Conservation (phyloP, 2,888 invertebrate genomes). For the Poecilobothrus nobilitatus region DNA sequence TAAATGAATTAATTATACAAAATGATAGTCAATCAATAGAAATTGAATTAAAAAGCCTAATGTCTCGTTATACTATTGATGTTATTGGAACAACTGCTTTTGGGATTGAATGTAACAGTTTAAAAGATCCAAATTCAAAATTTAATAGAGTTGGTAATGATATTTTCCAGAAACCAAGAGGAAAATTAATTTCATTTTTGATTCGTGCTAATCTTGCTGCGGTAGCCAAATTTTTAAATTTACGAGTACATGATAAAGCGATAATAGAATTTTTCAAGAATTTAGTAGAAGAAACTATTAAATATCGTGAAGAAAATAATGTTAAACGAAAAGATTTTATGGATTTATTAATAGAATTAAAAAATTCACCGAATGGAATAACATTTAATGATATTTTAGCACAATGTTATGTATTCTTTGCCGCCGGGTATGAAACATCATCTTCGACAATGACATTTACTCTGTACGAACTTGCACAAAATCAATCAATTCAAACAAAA, state of each 20-base stretch:
- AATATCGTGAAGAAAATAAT: constrained; percentile 36
- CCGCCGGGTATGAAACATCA: constrained; percentile 49
- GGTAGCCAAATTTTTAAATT: constrained; percentile 28
- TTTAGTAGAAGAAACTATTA: constrained; percentile 39
- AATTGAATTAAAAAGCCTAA: constrained; percentile 35
- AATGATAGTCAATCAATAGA: constrained; percentile 21
- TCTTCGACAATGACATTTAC: constrained; percentile 43
- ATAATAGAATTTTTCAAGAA: constrained; percentile 36
- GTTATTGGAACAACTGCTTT: constrained; percentile 47
- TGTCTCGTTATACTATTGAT: constrained; percentile 46
- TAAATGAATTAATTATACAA: not conserved
- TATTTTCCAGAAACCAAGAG: constrained; percentile 22
- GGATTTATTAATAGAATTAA: constrained; percentile 44
- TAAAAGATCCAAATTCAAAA: constrained; percentile 38
- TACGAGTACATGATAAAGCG: constrained; percentile 28
- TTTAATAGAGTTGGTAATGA: constrained; percentile 33
- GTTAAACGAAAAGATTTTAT: constrained; percentile 46
- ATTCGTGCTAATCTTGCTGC: constrained; percentile 15
- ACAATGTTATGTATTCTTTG: constrained; percentile 48
- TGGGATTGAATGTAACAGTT: constrained; percentile 45
- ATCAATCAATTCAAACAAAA: constrained; percentile 43
- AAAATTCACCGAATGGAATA: constrained; percentile 27
- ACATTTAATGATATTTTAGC: constrained; percentile 45
- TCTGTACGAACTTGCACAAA: constrained; percentile 46
- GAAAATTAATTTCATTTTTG: constrained; percentile 11